A percentile compares a stretch with the other conserved stretches of the same genome.
Conservation (phyloP, 2,888 invertebrate genomes). For the Cordilura impudica region DNA sequence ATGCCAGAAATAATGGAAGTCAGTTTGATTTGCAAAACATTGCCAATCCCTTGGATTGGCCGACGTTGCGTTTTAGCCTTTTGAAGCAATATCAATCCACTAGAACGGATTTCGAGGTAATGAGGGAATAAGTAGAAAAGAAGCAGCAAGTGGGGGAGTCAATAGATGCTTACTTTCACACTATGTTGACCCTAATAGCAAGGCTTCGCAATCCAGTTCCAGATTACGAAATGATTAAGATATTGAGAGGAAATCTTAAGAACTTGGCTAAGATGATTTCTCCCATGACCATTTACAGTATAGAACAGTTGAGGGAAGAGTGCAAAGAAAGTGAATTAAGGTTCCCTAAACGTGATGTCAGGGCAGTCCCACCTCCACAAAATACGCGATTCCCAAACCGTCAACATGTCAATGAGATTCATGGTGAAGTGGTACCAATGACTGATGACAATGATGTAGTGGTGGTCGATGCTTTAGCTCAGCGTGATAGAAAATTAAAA, state of each 20-base stretch:
- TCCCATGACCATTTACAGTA: neutral
- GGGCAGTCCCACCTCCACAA: no score
- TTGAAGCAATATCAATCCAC: no score
- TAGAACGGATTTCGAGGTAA: neutral
- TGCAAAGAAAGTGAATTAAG: neutral
- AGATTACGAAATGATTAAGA: neutral
- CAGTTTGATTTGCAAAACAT: no score
- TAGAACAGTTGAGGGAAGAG: no score
- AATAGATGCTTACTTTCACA: neutral
- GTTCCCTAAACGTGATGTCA: neutral
- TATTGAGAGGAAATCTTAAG: neutral
- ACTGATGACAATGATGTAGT: neutral
- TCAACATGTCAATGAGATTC: no score
- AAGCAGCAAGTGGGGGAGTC: neutral
- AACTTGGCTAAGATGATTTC: neutral
- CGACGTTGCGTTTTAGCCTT: no score
- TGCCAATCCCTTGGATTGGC: no score
- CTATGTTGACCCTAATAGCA: neutral
- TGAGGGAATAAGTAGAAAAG: neutral
- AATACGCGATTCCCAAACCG: no score
- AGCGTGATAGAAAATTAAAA: neutral
- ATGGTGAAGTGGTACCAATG: no score
- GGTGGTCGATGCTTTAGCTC: neutral
- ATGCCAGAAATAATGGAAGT: no score
- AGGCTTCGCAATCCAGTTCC: no score